Evolutionary conservation across 2,888 invertebrate genomes (phyloP).

Genomic region (Isoperla grammatica): DNA sequence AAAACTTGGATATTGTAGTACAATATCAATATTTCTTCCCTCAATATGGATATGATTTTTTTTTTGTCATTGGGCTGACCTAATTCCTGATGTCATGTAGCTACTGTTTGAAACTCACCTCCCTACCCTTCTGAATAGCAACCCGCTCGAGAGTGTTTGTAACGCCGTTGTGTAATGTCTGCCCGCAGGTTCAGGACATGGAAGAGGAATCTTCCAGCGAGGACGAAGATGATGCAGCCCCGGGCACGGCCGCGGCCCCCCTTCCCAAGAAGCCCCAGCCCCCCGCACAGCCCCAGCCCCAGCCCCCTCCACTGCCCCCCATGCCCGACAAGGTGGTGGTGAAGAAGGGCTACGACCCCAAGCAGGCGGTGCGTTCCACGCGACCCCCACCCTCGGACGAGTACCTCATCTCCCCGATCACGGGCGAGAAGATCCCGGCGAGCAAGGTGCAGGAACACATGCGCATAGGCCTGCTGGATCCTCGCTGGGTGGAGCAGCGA

Average conservation of each 20-base stretch:
- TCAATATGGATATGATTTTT: too few species aligned
- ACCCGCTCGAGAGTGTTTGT: too few species aligned
- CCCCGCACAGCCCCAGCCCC: conserved; percentile 42
- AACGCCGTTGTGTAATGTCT: too few species aligned
- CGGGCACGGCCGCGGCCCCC: conserved; percentile 32
- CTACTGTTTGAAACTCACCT: too few species aligned
- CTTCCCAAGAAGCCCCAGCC: conserved; percentile 37
- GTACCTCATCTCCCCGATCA: conserved; percentile 96
- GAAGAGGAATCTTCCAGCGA: conserved; percentile 76
- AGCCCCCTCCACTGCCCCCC: conserved; percentile 73
- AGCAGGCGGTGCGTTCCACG: conserved; percentile 57
- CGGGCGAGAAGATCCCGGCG: conserved; percentile 97
- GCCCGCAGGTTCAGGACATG: conserved; percentile 74
- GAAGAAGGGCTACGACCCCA: conserved; percentile 95
- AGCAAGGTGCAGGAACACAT: conserved; percentile 98
- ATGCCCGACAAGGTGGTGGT: conserved; percentile 90
- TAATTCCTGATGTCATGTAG: too few species aligned
- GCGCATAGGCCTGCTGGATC: conserved; percentile 92
- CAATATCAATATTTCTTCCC: too few species aligned
- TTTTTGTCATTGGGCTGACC: too few species aligned
- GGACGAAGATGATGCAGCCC: conserved; percentile 60
- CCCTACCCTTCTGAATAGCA: too few species aligned
- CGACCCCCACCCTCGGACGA: conserved; percentile 69
- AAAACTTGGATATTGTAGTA: too few species aligned
- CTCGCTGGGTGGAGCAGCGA: conserved; percentile 95